Conservation (phyloP, 2,113 vertebrate species). For the Vulpes lagopus region DNA sequence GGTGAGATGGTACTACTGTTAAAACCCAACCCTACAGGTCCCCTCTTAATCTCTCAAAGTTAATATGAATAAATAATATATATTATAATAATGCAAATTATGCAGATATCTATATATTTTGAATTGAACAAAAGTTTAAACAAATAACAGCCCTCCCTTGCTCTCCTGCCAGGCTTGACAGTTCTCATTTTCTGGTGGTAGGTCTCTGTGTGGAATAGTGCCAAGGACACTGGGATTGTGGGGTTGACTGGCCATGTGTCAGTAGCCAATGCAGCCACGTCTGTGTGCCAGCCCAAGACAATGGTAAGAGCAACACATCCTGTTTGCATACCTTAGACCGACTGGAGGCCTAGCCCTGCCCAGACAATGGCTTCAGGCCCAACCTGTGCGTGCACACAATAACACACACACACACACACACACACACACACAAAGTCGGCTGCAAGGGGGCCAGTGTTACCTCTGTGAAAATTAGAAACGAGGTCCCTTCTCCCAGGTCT, state of each 20-base stretch:
- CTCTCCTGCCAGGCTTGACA: neutral
- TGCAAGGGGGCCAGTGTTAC: too few species aligned
- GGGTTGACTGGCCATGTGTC: accelerated
- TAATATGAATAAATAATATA: too few species aligned
- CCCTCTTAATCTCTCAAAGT: neutral
- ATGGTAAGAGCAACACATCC: neutral
- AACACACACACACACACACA: too few species aligned
- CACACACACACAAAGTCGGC: too few species aligned
- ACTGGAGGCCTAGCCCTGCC: neutral
- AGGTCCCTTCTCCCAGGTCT: neutral
- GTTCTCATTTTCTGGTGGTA: neutral
- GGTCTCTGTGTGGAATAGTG: neutral
- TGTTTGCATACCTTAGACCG: accelerated
- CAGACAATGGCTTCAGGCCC: neutral
- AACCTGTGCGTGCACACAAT: too few species aligned
- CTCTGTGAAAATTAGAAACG: neutral
- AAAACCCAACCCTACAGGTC: neutral
- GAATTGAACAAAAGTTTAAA: neutral
- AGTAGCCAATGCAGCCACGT: neutral
- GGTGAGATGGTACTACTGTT: neutral
- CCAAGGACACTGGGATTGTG: neutral
- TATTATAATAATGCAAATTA: neutral
- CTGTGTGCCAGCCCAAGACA: neutral
- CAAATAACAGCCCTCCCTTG: too few species aligned
- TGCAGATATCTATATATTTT: neutral